Percentiles rank a stretch among this genome's conserved stretches.
These are phyloP conservation scores for Drosophila funebris DNA, from an alignment of 1,140 invertebrate species.

Conservation along the genomic window DNA sequence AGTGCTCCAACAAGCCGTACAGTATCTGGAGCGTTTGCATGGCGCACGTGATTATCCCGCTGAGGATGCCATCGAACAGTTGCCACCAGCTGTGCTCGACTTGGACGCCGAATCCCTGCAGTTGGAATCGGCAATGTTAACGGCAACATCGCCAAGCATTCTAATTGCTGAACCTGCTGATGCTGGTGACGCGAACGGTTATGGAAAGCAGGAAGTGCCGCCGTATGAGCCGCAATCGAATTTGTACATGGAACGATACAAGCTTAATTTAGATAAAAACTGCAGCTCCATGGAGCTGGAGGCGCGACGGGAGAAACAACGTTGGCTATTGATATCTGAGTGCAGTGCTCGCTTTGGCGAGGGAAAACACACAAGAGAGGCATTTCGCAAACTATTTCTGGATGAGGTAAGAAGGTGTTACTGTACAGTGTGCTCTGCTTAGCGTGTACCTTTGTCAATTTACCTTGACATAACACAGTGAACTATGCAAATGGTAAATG, in stretches of 20 bases:
- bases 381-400: slow-evolving; percentile 79
- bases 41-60: slow-evolving; percentile 51
- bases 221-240: slow-evolving; percentile 73
- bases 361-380: slow-evolving; percentile 81
- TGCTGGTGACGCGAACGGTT: slow-evolving; percentile 2
- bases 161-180: slow-evolving; percentile 47
- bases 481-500: neutral
- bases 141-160: slow-evolving; percentile 64
- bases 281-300: slow-evolving; percentile 83
- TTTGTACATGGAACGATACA: slow-evolving; percentile 82
- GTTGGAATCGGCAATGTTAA: slow-evolving; percentile 9
- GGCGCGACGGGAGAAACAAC: slow-evolving; percentile 80
- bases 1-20: slow-evolving; percentile 73
- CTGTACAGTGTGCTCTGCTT: neutral
- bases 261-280: slow-evolving; percentile 83
- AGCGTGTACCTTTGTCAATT: slow-evolving; percentile 1
- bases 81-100: slow-evolving; percentile 49
- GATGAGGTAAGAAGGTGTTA: slow-evolving; percentile 66
- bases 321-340: slow-evolving; percentile 83
- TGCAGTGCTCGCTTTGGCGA: slow-evolving; percentile 81
- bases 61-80: slow-evolving; percentile 15
- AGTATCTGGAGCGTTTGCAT: slow-evolving; percentile 79
- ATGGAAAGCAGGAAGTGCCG: slow-evolving; percentile 64
- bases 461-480: neutral
- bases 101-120: slow-evolving; percentile 36